Percentiles rank a stretch among this genome's conserved stretches.
These are phyloP conservation scores for Allacma fusca DNA, from an alignment of 2,888 invertebrate species.

Conservation along the genomic window DNA sequence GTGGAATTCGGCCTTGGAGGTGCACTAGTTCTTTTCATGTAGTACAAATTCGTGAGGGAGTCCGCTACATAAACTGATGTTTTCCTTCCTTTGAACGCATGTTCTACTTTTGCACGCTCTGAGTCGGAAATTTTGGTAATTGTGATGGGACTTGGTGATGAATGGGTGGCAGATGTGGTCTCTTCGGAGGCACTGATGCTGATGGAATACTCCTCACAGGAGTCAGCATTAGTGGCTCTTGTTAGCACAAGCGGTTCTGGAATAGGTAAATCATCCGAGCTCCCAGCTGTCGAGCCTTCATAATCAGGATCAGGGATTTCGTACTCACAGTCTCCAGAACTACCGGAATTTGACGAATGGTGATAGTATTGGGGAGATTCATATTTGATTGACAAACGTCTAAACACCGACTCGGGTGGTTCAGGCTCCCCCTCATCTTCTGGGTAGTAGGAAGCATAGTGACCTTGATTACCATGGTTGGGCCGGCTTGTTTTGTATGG, in stretches of 20 bases:
- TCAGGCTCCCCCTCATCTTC: conserved; percentile 18
- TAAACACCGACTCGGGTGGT: conserved; percentile 16
- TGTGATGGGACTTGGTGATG: conserved; percentile 45
- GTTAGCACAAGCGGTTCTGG: conserved; percentile 28
- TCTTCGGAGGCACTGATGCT: conserved; percentile 44
- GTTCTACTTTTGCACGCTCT: conserved; percentile 76
- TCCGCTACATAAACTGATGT: conserved; percentile 80
- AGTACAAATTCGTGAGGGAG: conserved; percentile 77
- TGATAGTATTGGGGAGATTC: conserved; percentile 43
- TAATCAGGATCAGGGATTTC: conserved; percentile 61
- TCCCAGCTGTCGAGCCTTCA: conserved; percentile 57
- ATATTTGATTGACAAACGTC: conserved; percentile 39
- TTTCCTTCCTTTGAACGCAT: conserved; percentile 78
- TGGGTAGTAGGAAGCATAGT: conserved; percentile 16
- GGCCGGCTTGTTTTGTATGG: conserved; percentile 50
- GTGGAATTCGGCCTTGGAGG: conserved; percentile 55
- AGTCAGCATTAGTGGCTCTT: conserved; percentile 26
- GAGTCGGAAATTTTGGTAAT: conserved; percentile 66
- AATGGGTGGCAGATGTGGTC: conserved; percentile 46
- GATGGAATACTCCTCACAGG: conserved; percentile 48
- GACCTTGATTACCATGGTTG: neutral
- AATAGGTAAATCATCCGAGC: conserved; percentile 55
- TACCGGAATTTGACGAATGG: conserved; percentile 37
- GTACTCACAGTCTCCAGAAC: conserved; percentile 52
- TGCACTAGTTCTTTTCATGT: conserved; percentile 66